Evolutionary conservation across 2,888 invertebrate genomes (phyloP).

Genomic region (Keiferia lycopersicella): DNA sequence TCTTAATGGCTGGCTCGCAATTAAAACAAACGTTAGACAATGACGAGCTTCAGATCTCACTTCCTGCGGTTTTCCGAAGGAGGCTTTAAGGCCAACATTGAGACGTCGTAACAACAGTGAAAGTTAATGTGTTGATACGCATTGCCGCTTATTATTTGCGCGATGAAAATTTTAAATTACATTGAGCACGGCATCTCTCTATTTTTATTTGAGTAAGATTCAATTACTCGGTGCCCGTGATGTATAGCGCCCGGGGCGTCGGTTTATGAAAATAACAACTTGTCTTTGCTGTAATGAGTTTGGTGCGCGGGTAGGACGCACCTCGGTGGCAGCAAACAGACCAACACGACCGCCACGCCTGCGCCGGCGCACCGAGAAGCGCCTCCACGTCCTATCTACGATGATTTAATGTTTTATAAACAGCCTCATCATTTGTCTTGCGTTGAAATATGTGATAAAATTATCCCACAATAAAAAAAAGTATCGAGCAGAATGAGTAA

Average conservation of each 20-base stretch:
- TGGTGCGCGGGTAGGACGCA: conserved; percentile 19
- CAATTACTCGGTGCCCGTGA: conserved; percentile 67
- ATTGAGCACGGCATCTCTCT: conserved; percentile 61
- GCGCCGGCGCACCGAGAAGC: neutral
- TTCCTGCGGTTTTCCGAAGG: conserved; percentile 72
- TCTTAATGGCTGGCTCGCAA: conserved; percentile 42
- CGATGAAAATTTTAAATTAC: conserved; percentile 77
- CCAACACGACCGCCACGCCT: conserved; percentile 3
- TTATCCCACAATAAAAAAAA: neutral
- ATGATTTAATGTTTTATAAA: conserved; percentile 15
- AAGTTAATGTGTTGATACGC: conserved; percentile 72
- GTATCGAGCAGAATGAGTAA: neutral
- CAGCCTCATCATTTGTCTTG: conserved; percentile 10
- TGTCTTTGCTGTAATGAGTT: conserved; percentile 53
- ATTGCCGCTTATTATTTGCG: conserved; percentile 66
- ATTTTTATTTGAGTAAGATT: conserved; percentile 72
- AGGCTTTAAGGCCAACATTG: conserved; percentile 69
- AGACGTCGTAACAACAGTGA: conserved; percentile 62
- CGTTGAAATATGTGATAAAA: conserved; percentile 11
- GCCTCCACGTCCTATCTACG: neutral
- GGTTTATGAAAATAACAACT: conserved; percentile 54
- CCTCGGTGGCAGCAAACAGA: conserved; percentile 20
- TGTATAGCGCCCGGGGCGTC: conserved; percentile 52
- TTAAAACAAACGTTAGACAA: conserved; percentile 48
- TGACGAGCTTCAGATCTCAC: conserved; percentile 51